These are phyloP conservation scores for Helicoverpa zea DNA, from an alignment of 1,140 invertebrate species.

Conservation along the genomic window DNA sequence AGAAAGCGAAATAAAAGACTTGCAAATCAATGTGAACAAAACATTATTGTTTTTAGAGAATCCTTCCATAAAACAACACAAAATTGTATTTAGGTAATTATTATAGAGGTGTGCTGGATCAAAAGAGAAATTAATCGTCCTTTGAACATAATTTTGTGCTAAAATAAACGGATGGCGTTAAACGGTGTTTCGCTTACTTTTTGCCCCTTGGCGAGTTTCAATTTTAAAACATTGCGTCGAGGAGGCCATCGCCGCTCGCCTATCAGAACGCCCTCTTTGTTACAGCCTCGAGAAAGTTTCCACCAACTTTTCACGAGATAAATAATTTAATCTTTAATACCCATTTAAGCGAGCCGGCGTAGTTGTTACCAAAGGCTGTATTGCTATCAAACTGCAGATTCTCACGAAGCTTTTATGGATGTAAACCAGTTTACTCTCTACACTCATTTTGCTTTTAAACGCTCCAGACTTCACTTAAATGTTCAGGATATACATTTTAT, in stretches of 20 bases:
- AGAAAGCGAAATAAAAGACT: constrained; percentile 3
- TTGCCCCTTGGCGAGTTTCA: constrained; percentile 64
- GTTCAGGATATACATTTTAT: constrained; percentile 50
- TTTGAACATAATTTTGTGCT: constrained; percentile 65
- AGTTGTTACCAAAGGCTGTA: constrained; percentile 64
- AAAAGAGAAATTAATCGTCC: constrained; percentile 61
- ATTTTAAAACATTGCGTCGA: constrained; percentile 59
- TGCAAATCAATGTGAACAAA: too few relatives aligned
- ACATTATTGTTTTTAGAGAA: too few relatives aligned
- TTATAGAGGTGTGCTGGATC: constrained; percentile 55
- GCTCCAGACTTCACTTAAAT: constrained; percentile 42
- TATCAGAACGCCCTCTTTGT: constrained; percentile 66
- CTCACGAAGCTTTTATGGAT: constrained; percentile 65
- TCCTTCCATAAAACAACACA: background rate
- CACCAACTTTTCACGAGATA: constrained; percentile 74
- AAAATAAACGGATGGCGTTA: constrained; percentile 62
- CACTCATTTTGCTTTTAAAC: constrained; percentile 48
- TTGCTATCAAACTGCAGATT: constrained; percentile 69
- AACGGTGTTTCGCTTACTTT: constrained; percentile 63
- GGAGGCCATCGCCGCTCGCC: constrained; percentile 46
- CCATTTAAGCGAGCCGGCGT: constrained; percentile 73
- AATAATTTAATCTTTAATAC: constrained; percentile 81
- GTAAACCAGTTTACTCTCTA: constrained; percentile 62
- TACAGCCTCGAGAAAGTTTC: constrained; percentile 65
- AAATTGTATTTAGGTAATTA: constrained; percentile 48